Base-by-base conservation (phyloP, 2,113 vertebrate genomes). In the Coryphaenoides rupestris region DNA sequence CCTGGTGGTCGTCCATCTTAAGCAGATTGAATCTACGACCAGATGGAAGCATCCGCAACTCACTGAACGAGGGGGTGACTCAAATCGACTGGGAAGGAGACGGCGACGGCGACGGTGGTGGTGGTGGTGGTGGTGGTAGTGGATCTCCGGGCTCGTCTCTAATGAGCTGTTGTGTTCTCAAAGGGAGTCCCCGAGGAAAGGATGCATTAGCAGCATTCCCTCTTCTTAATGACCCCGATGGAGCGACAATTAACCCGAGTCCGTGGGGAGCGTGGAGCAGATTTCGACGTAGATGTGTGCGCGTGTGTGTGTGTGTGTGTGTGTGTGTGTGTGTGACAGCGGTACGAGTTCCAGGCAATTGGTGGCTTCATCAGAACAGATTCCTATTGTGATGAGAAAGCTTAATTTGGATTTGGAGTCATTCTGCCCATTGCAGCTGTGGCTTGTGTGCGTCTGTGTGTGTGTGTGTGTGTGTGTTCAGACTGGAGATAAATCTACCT, bases 271-370 rank as follows among this genome's bases (percentile, higher is more conserved):
- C 66, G 63, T 73, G 65, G 68, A 70, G 60, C 21, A 81, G 74
- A 85, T 80, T 79, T 74, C 65, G 74, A 82, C 82, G 84, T 76
- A 81, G 85, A 85, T 87, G 46, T 53, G 47, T 62, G 47, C 17
- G 49, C 1, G 28, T 5, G 33, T 7, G 33, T 7, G 33, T 6
- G 24, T 26, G 13, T 9, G 33, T 40, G 33, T 12, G 13, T 12
- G 13, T 9, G 13, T 40, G 33, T 40, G 33, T 12, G 13, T 12
- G 13, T 9, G 13, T 40, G 33, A 12, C 33, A 40, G 33, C 33
- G 13, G 33, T 40, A 40, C 33, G 33, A 12, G 33, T 40, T 40
- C 33, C 33, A 40, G 6, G 33, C 33, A 40, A 40, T 7, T 12
- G 9, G 13, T 40, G 9, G 33, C 5, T 40, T 40, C 33, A 40